Base-by-base conservation (phyloP, 2,888 invertebrate species). In the Cynaeus angustus region DNA sequence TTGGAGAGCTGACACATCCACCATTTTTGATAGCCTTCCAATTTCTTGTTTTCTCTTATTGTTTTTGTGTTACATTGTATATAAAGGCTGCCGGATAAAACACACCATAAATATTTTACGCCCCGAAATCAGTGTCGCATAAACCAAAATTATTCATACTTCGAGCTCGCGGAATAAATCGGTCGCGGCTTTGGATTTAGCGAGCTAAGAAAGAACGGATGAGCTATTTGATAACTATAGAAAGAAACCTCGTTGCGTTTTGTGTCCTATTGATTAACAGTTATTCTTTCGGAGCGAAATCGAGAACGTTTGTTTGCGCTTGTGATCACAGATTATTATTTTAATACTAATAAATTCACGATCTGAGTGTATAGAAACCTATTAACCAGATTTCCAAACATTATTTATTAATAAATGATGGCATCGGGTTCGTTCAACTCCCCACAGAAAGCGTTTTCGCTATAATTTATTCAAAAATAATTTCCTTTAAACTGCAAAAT, bases 131-230 rank as follows among this genome's bases (percentile, higher is more conserved):
- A 10, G 41, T 56, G 12, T 52, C 28, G 28, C 9, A 3, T 12
- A 26, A 30, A 59, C 45, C 26, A 33, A 59, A 59, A 59, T 46
- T 48, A 59, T 59, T 28, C 59, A 43, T 43, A 38, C 26, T 56
- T 41, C 41, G 30, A 7, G 38, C 56, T 41, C 33, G 14, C 33
- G 10, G 13, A 53, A 37, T 53, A 53, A 53, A 53, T 53, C 53
- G 53, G 3, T 12, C 37, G 13, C 16, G 26, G 10, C 5, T 50
- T 10, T 8, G 10, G 8, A 33, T 9, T 53, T 14, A 14, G 37
- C 38, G 53, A 13, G 9, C 53, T 53, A 53, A 37, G 16, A n/a
- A 45, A 4, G 45, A 14, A 45, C 14, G 45, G 21, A 56, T 9
- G 28, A 50, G 30, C 50, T 50, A 30, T 50, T 50, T 50, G 48